Evolutionary conservation across 1,140 invertebrate genomes (phyloP).

Genomic region (Muscidifurax raptorellus): DNA sequence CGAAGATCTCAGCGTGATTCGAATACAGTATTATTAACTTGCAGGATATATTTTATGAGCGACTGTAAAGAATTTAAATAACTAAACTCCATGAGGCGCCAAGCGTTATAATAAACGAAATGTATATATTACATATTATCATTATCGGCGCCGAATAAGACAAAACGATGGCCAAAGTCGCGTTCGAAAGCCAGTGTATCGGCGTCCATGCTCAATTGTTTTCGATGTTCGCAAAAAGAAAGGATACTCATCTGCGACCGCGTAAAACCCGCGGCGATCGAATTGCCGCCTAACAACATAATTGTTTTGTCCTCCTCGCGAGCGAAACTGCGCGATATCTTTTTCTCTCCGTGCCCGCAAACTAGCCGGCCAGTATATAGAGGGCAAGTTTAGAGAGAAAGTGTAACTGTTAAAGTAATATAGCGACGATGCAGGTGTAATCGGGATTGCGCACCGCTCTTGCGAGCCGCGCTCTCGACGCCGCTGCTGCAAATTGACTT

Average conservation of each 20-base stretch:
- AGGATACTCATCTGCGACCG: too few species aligned
- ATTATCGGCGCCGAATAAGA: slow-evolving; percentile 10
- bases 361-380: slow-evolving; percentile 39
- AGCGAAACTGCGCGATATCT: slow-evolving; percentile 50
- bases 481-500: slow-evolving; percentile 42
- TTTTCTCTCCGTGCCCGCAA: slow-evolving; percentile 61
- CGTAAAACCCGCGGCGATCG: too few species aligned
- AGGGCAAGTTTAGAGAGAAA: slow-evolving; percentile 68
- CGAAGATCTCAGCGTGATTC: neutral
- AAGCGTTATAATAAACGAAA: too few species aligned
- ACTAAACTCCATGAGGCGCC: too few species aligned
- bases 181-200: slow-evolving; percentile 24
- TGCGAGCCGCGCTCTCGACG: slow-evolving; percentile 40
- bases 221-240: slow-evolving; percentile 25
- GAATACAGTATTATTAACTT: neutral
- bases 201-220: neutral
- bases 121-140: too few species aligned
- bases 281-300: slow-evolving; percentile 54
- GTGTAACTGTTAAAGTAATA: slow-evolving; percentile 73
- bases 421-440: slow-evolving; percentile 72
- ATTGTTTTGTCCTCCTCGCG: slow-evolving; percentile 51
- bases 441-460: slow-evolving; percentile 71
- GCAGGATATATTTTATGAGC: too few species aligned
- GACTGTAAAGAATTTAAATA: too few species aligned
- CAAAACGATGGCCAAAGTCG: neutral